Conservation (phyloP, 2,888 invertebrate genomes). For the Drosophila multiciliata region DNA sequence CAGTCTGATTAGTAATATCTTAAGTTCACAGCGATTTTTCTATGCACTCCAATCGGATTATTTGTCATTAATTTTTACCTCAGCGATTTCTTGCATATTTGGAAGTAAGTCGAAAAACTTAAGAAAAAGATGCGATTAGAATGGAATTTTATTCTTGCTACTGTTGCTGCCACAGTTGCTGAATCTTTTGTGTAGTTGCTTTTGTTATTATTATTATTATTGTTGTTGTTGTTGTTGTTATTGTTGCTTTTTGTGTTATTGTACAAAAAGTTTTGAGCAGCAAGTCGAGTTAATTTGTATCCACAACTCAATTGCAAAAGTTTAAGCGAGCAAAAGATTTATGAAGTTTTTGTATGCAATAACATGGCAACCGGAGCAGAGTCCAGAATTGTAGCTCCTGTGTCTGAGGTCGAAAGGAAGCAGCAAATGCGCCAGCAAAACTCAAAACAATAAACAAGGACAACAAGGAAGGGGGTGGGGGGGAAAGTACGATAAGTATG, state of each 20-base stretch:
- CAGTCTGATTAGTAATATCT: too few species aligned
- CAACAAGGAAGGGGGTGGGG: conserved; percentile 21
- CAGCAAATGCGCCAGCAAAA: conserved; percentile 26
- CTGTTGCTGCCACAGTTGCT: conserved; percentile 34
- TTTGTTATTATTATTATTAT: conserved; percentile 29
- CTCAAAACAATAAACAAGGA: conserved; percentile 61
- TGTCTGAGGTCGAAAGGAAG: not conserved
- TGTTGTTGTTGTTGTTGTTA: conserved; percentile 34
- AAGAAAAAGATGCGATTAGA: conserved; percentile 19
- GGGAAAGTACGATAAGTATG: conserved; percentile 43
- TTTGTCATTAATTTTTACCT: not conserved
- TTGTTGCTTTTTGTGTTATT: conserved; percentile 57
- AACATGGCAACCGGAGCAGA: conserved; percentile 49
- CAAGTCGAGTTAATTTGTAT: conserved; percentile 80
- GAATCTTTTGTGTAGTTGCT: conserved; percentile 17
- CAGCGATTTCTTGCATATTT: not conserved
- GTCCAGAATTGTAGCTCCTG: conserved; percentile 2
- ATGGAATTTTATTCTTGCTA: conserved; percentile 36
- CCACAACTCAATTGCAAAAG: conserved; percentile 80
- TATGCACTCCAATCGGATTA: not conserved
- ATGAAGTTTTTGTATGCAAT: conserved; percentile 78
- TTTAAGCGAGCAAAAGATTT: conserved; percentile 78
- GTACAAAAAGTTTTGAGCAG: conserved; percentile 69
- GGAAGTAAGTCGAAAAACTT: conserved; percentile 3
- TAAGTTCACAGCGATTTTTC: not conserved